These are phyloP conservation scores for Lithophane semibrunnea DNA, from an alignment of 2,888 invertebrate genomes.

Conservation along the genomic window DNA sequence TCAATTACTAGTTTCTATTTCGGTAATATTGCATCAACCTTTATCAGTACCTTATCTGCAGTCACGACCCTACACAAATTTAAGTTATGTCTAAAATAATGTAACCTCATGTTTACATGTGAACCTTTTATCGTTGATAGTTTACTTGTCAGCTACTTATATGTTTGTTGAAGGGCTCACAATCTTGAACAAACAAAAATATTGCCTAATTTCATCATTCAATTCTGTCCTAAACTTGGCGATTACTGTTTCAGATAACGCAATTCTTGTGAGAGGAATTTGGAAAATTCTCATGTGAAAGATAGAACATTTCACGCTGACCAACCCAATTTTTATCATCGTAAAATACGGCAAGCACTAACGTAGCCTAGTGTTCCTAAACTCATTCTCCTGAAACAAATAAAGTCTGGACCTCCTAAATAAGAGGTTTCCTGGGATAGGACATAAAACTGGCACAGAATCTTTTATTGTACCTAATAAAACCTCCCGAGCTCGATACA, in stretches of 20 bases:
- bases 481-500: conserved; percentile 74
- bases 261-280: neutral
- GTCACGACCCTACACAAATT: conserved; percentile 68
- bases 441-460: conserved; percentile 60
- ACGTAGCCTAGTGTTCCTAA: conserved; percentile 38
- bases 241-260: neutral
- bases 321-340: conserved; percentile 31
- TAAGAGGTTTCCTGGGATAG: conserved; percentile 54
- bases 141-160: conserved; percentile 23
- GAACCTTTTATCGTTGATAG: conserved; percentile 50
- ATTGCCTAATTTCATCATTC: neutral
- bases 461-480: conserved; percentile 79
- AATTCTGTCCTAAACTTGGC: neutral
- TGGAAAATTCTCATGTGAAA: neutral
- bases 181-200: neutral
- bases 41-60: conserved; percentile 70
- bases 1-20: conserved; percentile 63
- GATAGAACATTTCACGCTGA: neutral
- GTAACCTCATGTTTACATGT: conserved; percentile 56
- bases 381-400: conserved; percentile 56
- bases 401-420: conserved; percentile 72
- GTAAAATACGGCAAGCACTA: conserved; percentile 22
- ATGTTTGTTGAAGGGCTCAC: neutral
- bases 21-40: conserved; percentile 60
- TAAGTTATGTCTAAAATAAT: conserved; percentile 53